A percentile compares a stretch with the other conserved stretches of the same genome.
These are phyloP conservation scores for Pipistrellus pygmaeus DNA, from an alignment of 2,797 vertebrate genomes.

Conservation along the genomic window DNA sequence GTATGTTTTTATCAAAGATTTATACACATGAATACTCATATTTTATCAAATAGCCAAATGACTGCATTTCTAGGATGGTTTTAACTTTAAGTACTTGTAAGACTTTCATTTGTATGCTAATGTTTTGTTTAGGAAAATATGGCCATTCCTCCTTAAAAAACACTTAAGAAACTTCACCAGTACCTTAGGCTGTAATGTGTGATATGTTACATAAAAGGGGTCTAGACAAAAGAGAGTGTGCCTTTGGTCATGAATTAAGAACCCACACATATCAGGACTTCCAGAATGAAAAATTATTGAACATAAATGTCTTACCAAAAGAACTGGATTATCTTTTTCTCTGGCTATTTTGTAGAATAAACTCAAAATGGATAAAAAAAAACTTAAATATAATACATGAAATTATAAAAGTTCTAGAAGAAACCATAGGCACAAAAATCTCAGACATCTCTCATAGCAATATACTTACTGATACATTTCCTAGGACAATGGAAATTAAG, in stretches of 20 bases:
- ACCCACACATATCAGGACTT: neutral
- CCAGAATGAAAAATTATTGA: neutral
- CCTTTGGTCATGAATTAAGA: neutral
- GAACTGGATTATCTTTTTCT: neutral
- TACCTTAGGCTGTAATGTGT: neutral
- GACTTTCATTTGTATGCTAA: neutral
- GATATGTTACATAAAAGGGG: neutral
- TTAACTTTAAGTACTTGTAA: constrained; percentile 25
- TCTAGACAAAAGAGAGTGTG: neutral
- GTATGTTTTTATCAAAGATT: neutral
- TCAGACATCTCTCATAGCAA: too few species aligned
- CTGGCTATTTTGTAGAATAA: neutral
- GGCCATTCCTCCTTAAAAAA: neutral
- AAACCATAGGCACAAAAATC: too few species aligned
- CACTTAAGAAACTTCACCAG: neutral
- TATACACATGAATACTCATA: neutral
- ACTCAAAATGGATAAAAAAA: too few species aligned
- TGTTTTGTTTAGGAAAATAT: constrained; percentile 20
- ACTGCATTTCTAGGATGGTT: neutral
- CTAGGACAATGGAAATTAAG: too few species aligned
- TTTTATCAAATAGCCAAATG: neutral
- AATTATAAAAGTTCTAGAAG: too few species aligned
- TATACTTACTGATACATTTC: too few species aligned
- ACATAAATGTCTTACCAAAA: constrained; percentile 9
- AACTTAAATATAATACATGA: too few species aligned